Evolutionary conservation across 2,113 vertebrate species (phyloP).

Genomic region (Megaptera novaeangliae): DNA sequence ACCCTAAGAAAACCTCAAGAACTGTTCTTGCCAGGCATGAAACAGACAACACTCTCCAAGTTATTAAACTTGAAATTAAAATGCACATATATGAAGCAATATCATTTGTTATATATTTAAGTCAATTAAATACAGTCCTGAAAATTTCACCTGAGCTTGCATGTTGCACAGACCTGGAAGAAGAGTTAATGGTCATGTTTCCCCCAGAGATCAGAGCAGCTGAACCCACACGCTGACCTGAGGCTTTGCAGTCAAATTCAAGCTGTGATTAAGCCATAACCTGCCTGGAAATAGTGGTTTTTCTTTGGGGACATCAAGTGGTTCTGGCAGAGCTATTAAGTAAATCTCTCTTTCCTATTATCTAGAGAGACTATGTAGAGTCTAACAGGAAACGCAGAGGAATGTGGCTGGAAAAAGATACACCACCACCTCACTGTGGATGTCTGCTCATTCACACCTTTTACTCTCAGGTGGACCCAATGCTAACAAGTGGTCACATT

Average conservation of each 20-base stretch:
- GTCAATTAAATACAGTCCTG: not conserved
- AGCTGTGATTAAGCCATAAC: not conserved
- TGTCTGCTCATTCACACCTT: not conserved
- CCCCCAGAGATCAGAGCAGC: not conserved
- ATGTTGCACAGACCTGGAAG: not conserved
- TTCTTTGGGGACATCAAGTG: not conserved
- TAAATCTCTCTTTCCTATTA: not conserved
- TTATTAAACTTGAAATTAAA: not conserved
- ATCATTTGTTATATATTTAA: not conserved
- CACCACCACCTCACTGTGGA: fast-evolving
- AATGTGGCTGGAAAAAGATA: not conserved
- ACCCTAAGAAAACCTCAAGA: not conserved
- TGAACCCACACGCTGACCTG: fast-evolving
- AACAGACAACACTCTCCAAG: not conserved
- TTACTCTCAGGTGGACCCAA: not conserved
- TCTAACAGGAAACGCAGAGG: not conserved
- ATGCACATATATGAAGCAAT: not conserved
- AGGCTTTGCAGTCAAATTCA: not conserved
- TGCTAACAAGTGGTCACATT: not conserved
- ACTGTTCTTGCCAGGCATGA: not conserved
- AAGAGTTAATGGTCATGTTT: not conserved
- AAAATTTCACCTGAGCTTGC: not conserved
- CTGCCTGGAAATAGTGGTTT: not conserved
- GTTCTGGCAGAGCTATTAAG: not conserved
- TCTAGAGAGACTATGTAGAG: not conserved